Evolutionary conservation across 2,113 vertebrate species (phyloP), one percentile per base, ranked within the genome.

Genomic region (Herpetotheres cachinnans): DNA sequence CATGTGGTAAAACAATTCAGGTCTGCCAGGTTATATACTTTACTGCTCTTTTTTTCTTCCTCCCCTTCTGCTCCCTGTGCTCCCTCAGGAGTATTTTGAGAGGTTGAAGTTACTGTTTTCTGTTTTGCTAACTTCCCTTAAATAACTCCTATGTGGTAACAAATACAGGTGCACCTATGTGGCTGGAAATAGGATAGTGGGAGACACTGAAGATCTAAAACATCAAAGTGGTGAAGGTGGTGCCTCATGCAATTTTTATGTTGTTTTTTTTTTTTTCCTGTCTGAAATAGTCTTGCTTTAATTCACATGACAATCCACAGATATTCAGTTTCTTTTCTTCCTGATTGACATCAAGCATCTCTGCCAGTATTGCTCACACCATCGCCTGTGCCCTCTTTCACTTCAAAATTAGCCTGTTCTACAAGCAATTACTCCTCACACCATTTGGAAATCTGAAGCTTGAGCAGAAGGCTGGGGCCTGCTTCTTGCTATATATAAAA

Each of bases 381-480:
- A 22, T 95, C 0, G 54, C 91, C 58, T 90, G 79, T 95, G 91
- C 93, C 95, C 96, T 93, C 82, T 89, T 91, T 91, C 67, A 19
- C 84, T 97, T 94, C 83, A 89, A 62, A 92, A 94, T 96, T 97
- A 97, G 91, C 78, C 93, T 94, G 66, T 69, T 95, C 84, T 54
- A 40, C 89, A 56, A 26, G 86, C 42, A 40, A 89, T 92, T 87
- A 82, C 89, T 94, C 91, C 94, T 97, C 71, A 73, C 94, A 95
- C 91, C 89, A 66, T 97, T 95, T 97, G 94, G 93, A 87, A 91
- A 73, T 62, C 58, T 66, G 89, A 82, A 95, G 95, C 90, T 91
- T 59, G 93, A 95, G 96, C 95, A 95, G 95, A 95, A 95, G 96
- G 95, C 93, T 96, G 91, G 42, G 93, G 95, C 95, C 89, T 95